Evolutionary conservation across 2,888 invertebrate species (phyloP).

Genomic region (Apotomis capreana): DNA sequence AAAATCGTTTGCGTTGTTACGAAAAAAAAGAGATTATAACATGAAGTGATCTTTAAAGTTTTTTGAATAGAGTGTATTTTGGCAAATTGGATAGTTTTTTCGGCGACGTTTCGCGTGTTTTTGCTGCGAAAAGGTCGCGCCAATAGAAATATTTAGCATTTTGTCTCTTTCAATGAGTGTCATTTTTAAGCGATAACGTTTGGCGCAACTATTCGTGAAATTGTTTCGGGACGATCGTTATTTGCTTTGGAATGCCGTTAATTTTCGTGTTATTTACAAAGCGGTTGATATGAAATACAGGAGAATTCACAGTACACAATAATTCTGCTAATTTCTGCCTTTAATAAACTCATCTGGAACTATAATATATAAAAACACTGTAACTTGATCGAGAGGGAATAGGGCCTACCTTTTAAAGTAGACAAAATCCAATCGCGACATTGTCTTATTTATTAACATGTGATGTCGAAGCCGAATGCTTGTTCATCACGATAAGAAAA

Average conservation of each 20-base stretch:
- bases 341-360: no score
- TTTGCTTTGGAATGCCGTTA: constrained; percentile 20
- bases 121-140: constrained; percentile 23
- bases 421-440: no score
- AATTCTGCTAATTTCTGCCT: no score
- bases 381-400: no score
- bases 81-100: not conserved
- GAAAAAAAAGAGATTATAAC: constrained; percentile 12
- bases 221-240: constrained; percentile 3
- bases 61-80: not conserved
- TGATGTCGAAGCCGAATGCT: no score
- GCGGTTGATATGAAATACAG: not conserved
- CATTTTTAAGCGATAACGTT: constrained; percentile 29
- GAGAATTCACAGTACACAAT: no score
- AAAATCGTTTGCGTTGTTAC: constrained; percentile 20
- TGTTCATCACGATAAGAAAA: no score
- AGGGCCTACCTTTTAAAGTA: no score
- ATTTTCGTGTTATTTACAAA: not conserved
- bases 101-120: constrained; percentile 17
- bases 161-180: constrained; percentile 27
- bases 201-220: constrained; percentile 12
- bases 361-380: no score
- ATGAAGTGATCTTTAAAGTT: constrained; percentile 7
- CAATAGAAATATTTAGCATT: constrained; percentile 27
- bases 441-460: no score